Evolutionary conservation across 2,113 vertebrate species (phyloP).

Genomic region (Cisticola juncidis): DNA sequence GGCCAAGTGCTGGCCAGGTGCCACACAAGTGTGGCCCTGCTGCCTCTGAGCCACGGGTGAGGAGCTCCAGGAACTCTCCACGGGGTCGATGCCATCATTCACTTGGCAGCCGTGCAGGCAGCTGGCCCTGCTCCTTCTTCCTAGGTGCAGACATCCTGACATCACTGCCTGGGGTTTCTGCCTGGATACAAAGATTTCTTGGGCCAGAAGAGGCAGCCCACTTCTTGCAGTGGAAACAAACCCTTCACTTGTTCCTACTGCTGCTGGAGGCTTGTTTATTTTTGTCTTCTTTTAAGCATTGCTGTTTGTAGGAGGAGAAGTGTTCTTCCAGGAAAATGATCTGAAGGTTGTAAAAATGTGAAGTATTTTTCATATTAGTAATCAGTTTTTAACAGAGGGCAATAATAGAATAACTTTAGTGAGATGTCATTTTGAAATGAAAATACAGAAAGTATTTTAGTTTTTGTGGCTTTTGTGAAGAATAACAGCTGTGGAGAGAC

Average conservation of each 20-base stretch:
- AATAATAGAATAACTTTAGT: neutral
- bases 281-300: neutral
- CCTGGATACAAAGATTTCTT: neutral
- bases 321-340: neutral
- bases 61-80: neutral
- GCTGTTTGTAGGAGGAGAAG: neutral
- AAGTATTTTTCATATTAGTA: neutral
- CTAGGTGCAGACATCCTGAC: neutral
- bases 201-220: neutral
- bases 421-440: neutral
- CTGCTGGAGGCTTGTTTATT: neutral
- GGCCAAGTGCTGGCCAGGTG: neutral
- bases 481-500: neutral
- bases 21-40: rapidly evolving
- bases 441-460: neutral
- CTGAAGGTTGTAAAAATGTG: neutral
- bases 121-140: neutral
- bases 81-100: rapidly evolving
- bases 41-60: neutral
- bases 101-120: neutral
- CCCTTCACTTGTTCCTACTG: neutral
- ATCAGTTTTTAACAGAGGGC: neutral
- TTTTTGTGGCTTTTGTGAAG: neutral
- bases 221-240: neutral
- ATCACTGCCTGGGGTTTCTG: neutral